These are phyloP conservation scores for Phallusia fumigata DNA, from an alignment of 23 tunicate genomes.

Conservation along the genomic window DNA sequence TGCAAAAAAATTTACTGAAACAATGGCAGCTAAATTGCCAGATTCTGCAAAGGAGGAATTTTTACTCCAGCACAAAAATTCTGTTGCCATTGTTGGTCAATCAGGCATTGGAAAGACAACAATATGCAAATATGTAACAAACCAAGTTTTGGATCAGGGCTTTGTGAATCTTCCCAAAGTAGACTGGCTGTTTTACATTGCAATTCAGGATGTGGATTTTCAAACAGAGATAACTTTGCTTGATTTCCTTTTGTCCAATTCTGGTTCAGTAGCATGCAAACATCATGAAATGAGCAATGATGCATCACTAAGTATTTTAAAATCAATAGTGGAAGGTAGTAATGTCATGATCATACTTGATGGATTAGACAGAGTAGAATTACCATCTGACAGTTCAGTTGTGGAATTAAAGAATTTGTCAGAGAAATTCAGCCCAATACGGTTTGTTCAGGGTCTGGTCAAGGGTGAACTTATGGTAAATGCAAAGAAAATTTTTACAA, in stretches of 20 bases:
- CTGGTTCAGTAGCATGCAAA: too few species aligned
- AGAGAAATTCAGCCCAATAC: neutral
- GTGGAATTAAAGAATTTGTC: neutral
- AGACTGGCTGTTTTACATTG: neutral
- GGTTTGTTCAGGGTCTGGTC: neutral
- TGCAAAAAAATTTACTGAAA: neutral
- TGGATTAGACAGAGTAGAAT: neutral
- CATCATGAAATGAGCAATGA: too few species aligned
- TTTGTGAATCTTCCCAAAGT: neutral
- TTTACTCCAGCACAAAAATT: neutral
- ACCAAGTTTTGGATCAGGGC: neutral
- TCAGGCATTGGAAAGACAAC: constrained; percentile 6
- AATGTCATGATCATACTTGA: neutral
- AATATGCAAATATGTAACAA: neutral
- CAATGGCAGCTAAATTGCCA: neutral
- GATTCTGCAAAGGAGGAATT: neutral
- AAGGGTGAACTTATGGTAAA: neutral
- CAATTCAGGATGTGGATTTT: neutral
- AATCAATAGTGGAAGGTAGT: neutral
- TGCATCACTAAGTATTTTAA: neutral
- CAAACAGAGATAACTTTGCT: neutral
- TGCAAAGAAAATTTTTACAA: neutral
- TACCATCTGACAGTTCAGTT: neutral
- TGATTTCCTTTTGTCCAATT: neutral
- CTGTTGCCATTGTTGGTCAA: neutral